Evolutionary conservation across 2,113 vertebrate species (phyloP).

Genomic region (Eonycteris spelaea): DNA sequence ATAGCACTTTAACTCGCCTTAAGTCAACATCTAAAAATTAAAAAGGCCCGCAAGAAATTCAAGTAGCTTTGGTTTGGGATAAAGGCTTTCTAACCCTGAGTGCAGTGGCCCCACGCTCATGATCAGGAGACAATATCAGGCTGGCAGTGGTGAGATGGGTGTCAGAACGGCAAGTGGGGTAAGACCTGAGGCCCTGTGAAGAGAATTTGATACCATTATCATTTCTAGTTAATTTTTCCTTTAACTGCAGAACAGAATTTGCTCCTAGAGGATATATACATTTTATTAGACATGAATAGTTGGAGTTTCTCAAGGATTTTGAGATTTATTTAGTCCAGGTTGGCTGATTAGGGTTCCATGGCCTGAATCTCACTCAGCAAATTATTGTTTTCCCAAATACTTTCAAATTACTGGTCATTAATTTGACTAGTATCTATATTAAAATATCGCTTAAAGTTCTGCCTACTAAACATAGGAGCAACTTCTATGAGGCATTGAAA

Average conservation of each 20-base stretch:
- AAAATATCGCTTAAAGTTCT: background rate
- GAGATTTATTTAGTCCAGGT: background rate
- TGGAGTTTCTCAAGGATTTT: background rate
- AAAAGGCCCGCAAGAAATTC: background rate
- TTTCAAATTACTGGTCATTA: background rate
- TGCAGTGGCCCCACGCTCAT: background rate
- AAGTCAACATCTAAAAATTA: background rate
- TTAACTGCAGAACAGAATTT: background rate
- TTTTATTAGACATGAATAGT: background rate
- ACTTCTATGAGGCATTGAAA: background rate
- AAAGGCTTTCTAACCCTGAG: background rate
- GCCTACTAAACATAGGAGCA: background rate
- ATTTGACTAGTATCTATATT: background rate
- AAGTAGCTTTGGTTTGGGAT: background rate
- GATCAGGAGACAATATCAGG: background rate
- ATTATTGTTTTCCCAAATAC: background rate
- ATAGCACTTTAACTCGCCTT: background rate
- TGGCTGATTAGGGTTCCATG: background rate
- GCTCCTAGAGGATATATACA: background rate
- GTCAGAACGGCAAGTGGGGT: rapidly evolving
- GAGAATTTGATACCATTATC: background rate
- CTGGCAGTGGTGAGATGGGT: background rate
- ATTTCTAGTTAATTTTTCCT: background rate
- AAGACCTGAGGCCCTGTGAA: too few species aligned
- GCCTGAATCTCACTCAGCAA: background rate